Conservation (phyloP, 2,797 vertebrate species). For the Chlorospingus semifuscus region DNA sequence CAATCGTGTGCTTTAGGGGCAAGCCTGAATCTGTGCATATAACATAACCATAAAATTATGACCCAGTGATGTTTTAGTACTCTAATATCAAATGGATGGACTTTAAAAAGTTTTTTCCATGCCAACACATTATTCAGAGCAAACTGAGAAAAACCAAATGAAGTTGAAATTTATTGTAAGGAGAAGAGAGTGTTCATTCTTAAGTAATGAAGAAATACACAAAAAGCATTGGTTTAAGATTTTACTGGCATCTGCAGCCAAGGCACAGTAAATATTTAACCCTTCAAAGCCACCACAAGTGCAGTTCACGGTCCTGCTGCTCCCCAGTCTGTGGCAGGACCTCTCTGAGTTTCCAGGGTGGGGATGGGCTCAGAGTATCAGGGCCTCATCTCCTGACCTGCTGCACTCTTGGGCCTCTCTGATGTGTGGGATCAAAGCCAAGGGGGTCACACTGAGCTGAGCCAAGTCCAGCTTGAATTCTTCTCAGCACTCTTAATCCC, state of each 20-base stretch:
- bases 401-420: background rate
- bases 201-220: background rate
- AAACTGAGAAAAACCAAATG: background rate
- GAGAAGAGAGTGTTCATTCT: background rate
- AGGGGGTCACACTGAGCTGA: background rate
- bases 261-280: background rate
- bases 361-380: background rate
- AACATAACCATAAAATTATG: background rate
- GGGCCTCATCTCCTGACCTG: accelerated
- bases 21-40: background rate
- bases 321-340: background rate
- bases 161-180: background rate
- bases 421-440: background rate
- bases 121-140: background rate
- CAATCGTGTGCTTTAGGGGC: background rate
- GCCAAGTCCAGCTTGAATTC: background rate
- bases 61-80: background rate
- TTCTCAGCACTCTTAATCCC: background rate
- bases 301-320: background rate
- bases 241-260: background rate
- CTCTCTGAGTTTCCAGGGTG: background rate
- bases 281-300: background rate
- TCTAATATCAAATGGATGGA: background rate
- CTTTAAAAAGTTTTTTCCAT: background rate
- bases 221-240: background rate